Evolutionary conservation across 2,797 vertebrate species (phyloP).

Genomic region (Echeneis naucrates): DNA sequence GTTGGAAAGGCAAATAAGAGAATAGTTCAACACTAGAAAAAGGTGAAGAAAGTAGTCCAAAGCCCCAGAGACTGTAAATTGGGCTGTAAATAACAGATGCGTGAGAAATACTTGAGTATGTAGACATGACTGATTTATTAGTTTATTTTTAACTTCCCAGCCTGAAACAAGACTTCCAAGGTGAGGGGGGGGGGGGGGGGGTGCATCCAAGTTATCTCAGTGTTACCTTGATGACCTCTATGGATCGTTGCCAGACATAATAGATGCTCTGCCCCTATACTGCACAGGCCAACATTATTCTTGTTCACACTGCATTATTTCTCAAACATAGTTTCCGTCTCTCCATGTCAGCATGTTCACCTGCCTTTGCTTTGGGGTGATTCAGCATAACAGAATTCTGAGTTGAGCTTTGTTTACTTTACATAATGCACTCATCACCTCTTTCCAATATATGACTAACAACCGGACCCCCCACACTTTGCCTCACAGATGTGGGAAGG

Average conservation of each 20-base stretch:
- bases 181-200: slow-evolving; percentile 26
- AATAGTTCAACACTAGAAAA: slow-evolving; percentile 2
- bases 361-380: slow-evolving; percentile 13
- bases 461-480: slow-evolving; percentile 38
- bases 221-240: slow-evolving; percentile 26
- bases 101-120: slow-evolving; percentile 46
- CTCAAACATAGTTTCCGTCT: slow-evolving; percentile 2
- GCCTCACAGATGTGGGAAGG: slow-evolving; percentile 26
- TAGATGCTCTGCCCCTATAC: slow-evolving; percentile 10
- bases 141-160: slow-evolving; percentile 42
- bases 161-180: slow-evolving; percentile 41
- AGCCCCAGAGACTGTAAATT: slow-evolving; percentile 19
- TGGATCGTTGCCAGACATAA: slow-evolving; percentile 21
- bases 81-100: slow-evolving; percentile 68
- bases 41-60: slow-evolving; percentile 18
- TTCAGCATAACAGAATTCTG: slow-evolving; percentile 25
- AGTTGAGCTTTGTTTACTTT: slow-evolving; percentile 29
- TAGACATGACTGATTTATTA: slow-evolving; percentile 53
- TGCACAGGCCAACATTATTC: slow-evolving; percentile 23
- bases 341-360: slow-evolving; percentile 36
- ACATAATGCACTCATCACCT: slow-evolving; percentile 46
- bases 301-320: slow-evolving; percentile 50
- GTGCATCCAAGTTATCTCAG: slow-evolving; percentile 33
- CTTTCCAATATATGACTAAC: slow-evolving; percentile 38
- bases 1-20: slow-evolving; percentile 30